Base-by-base conservation (phyloP, 1,140 invertebrate species). In the Calephelis virginiensis region DNA sequence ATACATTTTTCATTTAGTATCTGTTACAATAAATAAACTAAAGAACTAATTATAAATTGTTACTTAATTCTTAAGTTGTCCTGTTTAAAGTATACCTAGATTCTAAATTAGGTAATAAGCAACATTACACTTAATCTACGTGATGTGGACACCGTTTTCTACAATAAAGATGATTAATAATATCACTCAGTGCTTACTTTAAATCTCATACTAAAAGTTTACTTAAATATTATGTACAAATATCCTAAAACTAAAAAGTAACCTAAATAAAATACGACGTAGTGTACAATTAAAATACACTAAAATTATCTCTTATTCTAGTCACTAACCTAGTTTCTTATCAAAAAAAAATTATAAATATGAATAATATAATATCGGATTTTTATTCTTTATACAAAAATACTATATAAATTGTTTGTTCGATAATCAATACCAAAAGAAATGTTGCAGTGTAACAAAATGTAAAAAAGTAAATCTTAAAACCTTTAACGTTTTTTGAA, bases 241-340 rank as follows among this genome's bases (percentile, higher is more conserved):
- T 53, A 53, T 53, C 8, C 49, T 53, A 53, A 28, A 17, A 53
- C 17, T 53, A 53, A 53, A 8, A 17, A 53, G 14, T 53, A 53
- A 17, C 10, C 14, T 14, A 50, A 50, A 17, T 9, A 10, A 9
- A 14, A 4, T 50, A 50, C 13, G 0, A 5, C 14, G 13, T 28
- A 28, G 17, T 53, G 14, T 53, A 50, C 13, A 17, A 8, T 9
- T 9, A 17, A n/a, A n/a, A n/a, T n/a, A n/a, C 0, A 50, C 14
- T 53, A 53, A 53, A 17, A 8, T 28, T 17, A 53, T 17, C 49
- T 12, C 48, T 50, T 17, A 50, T 8, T 13, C 6, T 50, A 17
- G 13, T 50, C 48, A 50, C 48, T 50, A 50, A 50, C 48, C 48
- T 50, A 50, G n/a, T 50, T 50, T 50, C 9, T 14, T 50, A 7